Evolutionary conservation across 2,113 vertebrate species (phyloP).

Genomic region (Nicator chloris): DNA sequence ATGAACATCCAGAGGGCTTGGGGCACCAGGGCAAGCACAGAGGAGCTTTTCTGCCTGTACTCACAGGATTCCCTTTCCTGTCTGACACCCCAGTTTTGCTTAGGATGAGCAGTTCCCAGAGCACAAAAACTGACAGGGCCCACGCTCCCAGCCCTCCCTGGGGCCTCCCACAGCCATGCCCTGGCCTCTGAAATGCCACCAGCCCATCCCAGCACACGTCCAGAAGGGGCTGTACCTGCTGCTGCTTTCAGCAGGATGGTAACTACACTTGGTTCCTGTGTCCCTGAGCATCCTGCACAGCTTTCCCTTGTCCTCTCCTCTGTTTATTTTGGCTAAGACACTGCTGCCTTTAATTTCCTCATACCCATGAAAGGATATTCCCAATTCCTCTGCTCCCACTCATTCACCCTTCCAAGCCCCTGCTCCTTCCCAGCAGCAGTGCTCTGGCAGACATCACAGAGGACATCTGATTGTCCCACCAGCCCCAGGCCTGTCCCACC

Average conservation of each 20-base stretch:
- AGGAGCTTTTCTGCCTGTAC: background rate
- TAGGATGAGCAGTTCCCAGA: background rate
- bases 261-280: too few species aligned
- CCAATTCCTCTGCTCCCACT: background rate
- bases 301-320: background rate
- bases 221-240: background rate
- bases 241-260: background rate
- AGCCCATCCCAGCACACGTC: background rate
- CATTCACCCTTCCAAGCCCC: background rate
- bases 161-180: rapidly evolving
- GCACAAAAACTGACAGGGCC: background rate
- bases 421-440: background rate
- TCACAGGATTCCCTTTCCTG: background rate
- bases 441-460: background rate
- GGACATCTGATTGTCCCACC: background rate
- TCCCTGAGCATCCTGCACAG: background rate
- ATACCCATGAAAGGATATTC: background rate
- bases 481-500: background rate
- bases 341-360: background rate
- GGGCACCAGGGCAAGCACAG: background rate
- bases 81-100: background rate
- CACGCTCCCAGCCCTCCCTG: background rate
- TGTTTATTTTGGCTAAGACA: background rate
- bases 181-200: background rate
- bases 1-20: rapidly evolving